phyloP scores from a whole-genome alignment of 2,888 invertebrate species.

The Neria commutata region DNA sequence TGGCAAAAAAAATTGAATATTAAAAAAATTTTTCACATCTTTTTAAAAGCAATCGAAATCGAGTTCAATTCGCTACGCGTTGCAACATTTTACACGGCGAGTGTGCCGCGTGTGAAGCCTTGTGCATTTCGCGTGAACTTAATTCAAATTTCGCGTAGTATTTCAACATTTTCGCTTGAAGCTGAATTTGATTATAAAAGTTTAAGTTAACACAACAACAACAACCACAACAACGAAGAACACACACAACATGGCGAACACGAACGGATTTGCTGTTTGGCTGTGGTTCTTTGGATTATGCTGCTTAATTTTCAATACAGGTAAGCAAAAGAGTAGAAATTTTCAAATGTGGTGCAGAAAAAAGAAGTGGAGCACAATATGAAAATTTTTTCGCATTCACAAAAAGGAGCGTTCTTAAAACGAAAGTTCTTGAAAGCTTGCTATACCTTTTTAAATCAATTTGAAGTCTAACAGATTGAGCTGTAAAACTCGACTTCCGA shows the following conservation, averaged over 20 bases:
- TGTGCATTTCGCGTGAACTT: slow-evolving; percentile 26
- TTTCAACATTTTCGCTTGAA: neutral
- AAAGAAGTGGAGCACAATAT: too few relatives aligned
- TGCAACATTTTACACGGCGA: slow-evolving; percentile 37
- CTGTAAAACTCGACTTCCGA: too few relatives aligned
- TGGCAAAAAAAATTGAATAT: neutral
- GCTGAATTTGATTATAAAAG: slow-evolving; percentile 32
- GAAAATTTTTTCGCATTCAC: too few relatives aligned
- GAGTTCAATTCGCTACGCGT: too few relatives aligned
- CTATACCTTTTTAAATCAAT: too few relatives aligned
- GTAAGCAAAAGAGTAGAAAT: slow-evolving; percentile 41
- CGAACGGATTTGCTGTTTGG: slow-evolving; percentile 48
- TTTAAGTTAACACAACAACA: slow-evolving; percentile 43
- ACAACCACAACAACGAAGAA: slow-evolving; percentile 32
- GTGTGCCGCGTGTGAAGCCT: slow-evolving; percentile 11
- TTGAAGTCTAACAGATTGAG: too few relatives aligned
- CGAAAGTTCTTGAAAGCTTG: too few relatives aligned
- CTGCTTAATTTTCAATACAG: slow-evolving; percentile 54
- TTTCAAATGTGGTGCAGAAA: too few relatives aligned
- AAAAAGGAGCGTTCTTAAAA: too few relatives aligned
- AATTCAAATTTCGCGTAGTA: slow-evolving; percentile 19
- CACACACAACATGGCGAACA: slow-evolving; percentile 16
- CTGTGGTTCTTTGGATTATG: slow-evolving; percentile 58
- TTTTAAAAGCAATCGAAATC: too few relatives aligned
- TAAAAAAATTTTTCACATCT: slow-evolving; percentile 25